phyloP scores from a whole-genome alignment of 1,140 invertebrate species.

The Oppia nitens region DNA sequence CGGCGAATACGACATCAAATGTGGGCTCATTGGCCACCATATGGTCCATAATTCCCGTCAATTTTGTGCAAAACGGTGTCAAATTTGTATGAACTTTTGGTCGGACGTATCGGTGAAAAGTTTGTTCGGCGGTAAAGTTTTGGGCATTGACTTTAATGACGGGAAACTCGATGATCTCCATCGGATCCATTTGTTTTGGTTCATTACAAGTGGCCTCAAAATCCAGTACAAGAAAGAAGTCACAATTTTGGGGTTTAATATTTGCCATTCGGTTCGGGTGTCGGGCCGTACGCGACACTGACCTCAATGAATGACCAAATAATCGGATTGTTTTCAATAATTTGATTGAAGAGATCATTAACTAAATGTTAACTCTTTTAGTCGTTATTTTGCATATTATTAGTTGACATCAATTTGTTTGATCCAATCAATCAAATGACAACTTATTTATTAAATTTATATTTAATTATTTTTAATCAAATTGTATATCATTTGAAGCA shows the following conservation, averaged over 20 bases:
- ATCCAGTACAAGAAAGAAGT: conserved; percentile 40
- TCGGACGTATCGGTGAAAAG: conserved; percentile 42
- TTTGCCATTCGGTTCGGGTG: too few relatives aligned
- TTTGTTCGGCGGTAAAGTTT: conserved; percentile 34
- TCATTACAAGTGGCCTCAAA: conserved; percentile 43
- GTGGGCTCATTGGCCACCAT: conserved; percentile 8
- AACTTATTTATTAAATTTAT: too few relatives aligned
- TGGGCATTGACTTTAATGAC: conserved; percentile 37
- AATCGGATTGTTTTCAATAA: too few relatives aligned
- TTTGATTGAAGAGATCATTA: too few relatives aligned
- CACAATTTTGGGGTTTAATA: conserved; percentile 25
- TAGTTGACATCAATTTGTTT: neutral
- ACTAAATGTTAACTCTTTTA: neutral
- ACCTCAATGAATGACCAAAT: too few relatives aligned
- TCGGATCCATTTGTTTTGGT: conserved; percentile 24
- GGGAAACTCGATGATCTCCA: conserved; percentile 49
- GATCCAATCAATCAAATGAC: too few relatives aligned
- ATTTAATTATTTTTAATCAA: too few relatives aligned
- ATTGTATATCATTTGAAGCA: too few relatives aligned
- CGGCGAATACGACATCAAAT: conserved; percentile 7
- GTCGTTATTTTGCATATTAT: neutral
- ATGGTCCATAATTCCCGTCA: conserved; percentile 13
- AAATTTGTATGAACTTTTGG: conserved; percentile 35
- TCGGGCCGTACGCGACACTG: too few relatives aligned
- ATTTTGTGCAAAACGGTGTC: conserved; percentile 38